These are phyloP conservation scores for Drosophila nigritarsus DNA, from an alignment of 2,888 invertebrate species.

Conservation along the genomic window DNA sequence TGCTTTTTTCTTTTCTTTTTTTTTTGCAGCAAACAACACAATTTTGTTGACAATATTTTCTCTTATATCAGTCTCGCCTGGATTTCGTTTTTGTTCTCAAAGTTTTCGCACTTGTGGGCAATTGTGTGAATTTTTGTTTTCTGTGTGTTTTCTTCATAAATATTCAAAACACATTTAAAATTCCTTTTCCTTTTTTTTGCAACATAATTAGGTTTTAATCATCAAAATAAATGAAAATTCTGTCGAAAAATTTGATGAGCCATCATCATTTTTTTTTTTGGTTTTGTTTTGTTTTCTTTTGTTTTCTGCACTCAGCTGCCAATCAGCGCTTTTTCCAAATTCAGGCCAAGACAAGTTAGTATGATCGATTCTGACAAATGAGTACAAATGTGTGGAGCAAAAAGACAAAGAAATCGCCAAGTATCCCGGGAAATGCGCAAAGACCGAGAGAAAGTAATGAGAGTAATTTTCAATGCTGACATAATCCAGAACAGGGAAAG, in stretches of 20 bases:
- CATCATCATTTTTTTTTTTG: constrained; percentile 11
- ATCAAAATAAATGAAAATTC: constrained; percentile 46
- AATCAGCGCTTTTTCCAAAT: constrained; percentile 49
- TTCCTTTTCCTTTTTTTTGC: constrained; percentile 48
- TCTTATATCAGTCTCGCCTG: constrained; percentile 39
- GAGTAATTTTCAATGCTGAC: constrained; percentile 46
- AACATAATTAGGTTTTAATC: constrained; percentile 78
- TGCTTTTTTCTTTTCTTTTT: constrained; percentile 29
- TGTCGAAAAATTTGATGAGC: constrained; percentile 39
- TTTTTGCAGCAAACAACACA: constrained; percentile 65
- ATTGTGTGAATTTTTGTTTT: constrained; percentile 23
- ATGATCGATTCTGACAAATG: constrained; percentile 73
- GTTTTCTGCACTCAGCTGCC: constrained; percentile 29
- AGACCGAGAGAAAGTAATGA: constrained; percentile 35
- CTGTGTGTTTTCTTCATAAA: constrained; percentile 58
- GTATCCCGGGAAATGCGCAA: not conserved
- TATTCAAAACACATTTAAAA: constrained; percentile 81
- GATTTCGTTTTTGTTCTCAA: constrained; percentile 30
- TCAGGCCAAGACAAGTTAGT: constrained; percentile 28
- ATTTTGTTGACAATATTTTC: constrained; percentile 74
- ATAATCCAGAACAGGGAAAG: constrained; percentile 5
- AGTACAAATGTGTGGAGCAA: constrained; percentile 37
- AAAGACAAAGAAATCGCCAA: constrained; percentile 12
- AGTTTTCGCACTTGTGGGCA: constrained; percentile 59
- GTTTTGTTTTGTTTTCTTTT: not conserved